Evolutionary conservation across 35 echinoderm and acorn worm species (phyloP), one percentile per base, ranked within the genome.

Genomic region (Ophioderma brevispina): DNA sequence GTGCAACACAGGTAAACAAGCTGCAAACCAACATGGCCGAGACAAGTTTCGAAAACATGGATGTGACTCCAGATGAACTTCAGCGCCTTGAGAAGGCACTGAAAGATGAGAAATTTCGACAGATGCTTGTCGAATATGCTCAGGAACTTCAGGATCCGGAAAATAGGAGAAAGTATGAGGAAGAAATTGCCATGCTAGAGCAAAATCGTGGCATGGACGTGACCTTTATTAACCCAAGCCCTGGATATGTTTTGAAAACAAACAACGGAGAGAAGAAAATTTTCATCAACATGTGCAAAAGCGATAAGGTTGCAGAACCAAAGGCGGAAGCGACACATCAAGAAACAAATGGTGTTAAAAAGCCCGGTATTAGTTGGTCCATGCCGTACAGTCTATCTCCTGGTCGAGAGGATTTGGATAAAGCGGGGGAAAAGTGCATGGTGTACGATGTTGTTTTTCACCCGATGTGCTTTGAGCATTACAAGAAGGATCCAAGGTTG

Each of bases 211-310:
- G 97, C 38, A 93, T 93, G 82, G 94, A 99, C 79, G 97, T 95
- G 0, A 92, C 92, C 40, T 99, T 99, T 81, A 77, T 99, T 33
- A 76, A 95, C 35, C 97, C 97, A 3, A 76, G 88, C 36, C 97
- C 97, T 91, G 93, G 91, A 64, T 99, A 89, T 37, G 97, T 99
- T 11, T 32, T 99, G n/a, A 99, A 99, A 93, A 99, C 97, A 77
- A 92, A 84, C 77, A 39, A 99, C 91, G 97, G 97, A 13, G 94
- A 93, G 33, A 90, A 95, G 76, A 99, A 99, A 39, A 90, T 87
- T 37, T 99, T 99, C 76, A 93, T 99, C 31, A 99, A 99, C 64
- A 87, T 95, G 5, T 95, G 90, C 59, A 87, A 82, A 55, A 93
- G 94, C 81, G 90, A 99, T 18, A 93, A 82, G 33, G 64, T 99